phyloP scores from a whole-genome alignment of 2,888 invertebrate species.

The Drosophila atripex region DNA sequence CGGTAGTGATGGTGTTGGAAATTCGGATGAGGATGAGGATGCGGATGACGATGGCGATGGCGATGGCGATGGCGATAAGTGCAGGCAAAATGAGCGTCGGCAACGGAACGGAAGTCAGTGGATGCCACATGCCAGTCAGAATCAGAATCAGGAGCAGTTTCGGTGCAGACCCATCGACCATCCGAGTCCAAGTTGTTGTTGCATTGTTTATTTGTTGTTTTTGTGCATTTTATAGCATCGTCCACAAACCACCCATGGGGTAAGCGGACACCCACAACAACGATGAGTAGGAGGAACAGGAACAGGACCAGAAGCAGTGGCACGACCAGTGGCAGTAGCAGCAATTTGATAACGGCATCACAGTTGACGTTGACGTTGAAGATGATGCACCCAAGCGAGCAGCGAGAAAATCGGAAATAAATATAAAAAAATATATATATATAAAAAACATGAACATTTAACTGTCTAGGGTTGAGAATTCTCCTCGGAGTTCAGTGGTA shows the following conservation, averaged over 20 bases:
- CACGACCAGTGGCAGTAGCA: conserved; percentile 37
- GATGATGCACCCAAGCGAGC: conserved; percentile 48
- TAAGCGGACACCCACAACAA: conserved; percentile 1
- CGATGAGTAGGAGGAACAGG: not conserved
- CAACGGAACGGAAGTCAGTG: conserved; percentile 68
- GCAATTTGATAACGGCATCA: conserved; percentile 64
- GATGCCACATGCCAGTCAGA: conserved; percentile 75
- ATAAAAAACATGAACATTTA: conserved; percentile 38
- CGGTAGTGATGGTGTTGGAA: conserved; percentile 8
- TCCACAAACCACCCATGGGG: conserved; percentile 32
- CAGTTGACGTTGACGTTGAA: conserved; percentile 63
- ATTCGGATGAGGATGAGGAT: conserved; percentile 35
- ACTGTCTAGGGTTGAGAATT: conserved; percentile 11
- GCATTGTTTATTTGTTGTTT: conserved; percentile 46
- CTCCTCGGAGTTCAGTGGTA: conserved; percentile 3
- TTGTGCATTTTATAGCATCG: conserved; percentile 60
- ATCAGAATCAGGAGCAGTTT: conserved; percentile 55
- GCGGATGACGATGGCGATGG: conserved; percentile 61
- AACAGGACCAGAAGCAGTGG: not conserved
- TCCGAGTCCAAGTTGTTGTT: conserved; percentile 54
- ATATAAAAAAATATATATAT: conserved; percentile 19
- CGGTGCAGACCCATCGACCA: conserved; percentile 59
- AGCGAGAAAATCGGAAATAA: conserved; percentile 34
- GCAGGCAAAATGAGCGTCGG: conserved; percentile 75
- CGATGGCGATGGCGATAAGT: conserved; percentile 71